Evolutionary conservation across 2,888 invertebrate species (phyloP), one percentile per base, ranked within the genome.

Genomic region (Phengaris arion): DNA sequence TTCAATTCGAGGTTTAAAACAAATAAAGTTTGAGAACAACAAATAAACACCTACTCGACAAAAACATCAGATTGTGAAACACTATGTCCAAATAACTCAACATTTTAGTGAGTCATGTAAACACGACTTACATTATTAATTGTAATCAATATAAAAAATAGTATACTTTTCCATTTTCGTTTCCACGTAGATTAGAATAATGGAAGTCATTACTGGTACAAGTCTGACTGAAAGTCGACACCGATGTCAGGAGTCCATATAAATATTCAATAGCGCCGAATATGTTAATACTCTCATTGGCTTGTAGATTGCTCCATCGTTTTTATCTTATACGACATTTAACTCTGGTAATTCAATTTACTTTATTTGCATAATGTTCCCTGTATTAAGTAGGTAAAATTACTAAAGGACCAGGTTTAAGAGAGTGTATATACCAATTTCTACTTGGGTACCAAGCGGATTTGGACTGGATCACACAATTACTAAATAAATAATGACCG

Each of bases 241-340:
- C 83, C 84, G 84, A 84, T 84, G 85, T 85, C 83, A 79, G 78
- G 80, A 80, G 78, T 80, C 81, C 85, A 85, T 90, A 93, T 93
- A 93, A 91, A 93, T 93, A 93, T 93, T 93, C 93, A 93, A 92
- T 92, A 90, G 87, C 86, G 87, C 88, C 91, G 90, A 92, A 92
- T 93, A 93, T 93, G 93, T 91, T 90, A 93, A 93, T 93, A 87
- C 85, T 86, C 92, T 91, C 93, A 92, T 93, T 92, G 92, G 92
- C 85, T 92, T 91, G 92, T 92, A 93, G 93, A 93, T 93, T 89
- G 91, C 91, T 83, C 86, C 86, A 89, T 93, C 93, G 93, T 93
- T 93, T 93, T 93, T 93, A 93, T 93, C 93, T 93, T 90, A 93
- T 92, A 90, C 91, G 89, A 93, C 93, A 93, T 93, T 93, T 93